Evolutionary conservation across 1,140 invertebrate genomes (phyloP).

Genomic region (Teleopsis dalmanni): DNA sequence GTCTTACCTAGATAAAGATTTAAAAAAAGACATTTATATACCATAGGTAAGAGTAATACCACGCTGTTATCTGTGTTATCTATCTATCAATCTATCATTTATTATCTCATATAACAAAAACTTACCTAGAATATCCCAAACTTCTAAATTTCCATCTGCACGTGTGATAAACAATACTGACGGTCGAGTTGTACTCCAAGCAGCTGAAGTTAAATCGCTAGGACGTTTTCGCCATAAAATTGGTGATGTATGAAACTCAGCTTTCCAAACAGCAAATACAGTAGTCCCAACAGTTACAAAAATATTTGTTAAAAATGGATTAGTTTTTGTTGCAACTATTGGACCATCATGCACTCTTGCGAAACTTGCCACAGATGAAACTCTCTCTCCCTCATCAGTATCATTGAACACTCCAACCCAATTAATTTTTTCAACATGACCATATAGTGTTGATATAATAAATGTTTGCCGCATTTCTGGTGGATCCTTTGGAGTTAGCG

Average conservation of each 20-base stretch:
- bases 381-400: slow-evolving; percentile 43
- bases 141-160: slow-evolving; percentile 50
- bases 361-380: slow-evolving; percentile 44
- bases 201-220: slow-evolving; percentile 47
- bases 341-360: slow-evolving; percentile 59
- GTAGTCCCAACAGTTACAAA: slow-evolving; percentile 53
- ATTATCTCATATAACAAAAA: too few species aligned
- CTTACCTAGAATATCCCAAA: slow-evolving; percentile 52
- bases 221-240: slow-evolving; percentile 49
- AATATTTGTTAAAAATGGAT: slow-evolving; percentile 48
- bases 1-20: too few species aligned
- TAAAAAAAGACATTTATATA: too few species aligned
- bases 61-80: too few species aligned
- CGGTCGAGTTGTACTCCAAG: slow-evolving; percentile 48
- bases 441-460: slow-evolving; percentile 30
- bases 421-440: slow-evolving; percentile 25
- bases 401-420: slow-evolving; percentile 48
- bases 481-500: slow-evolving; percentile 34
- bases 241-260: slow-evolving; percentile 45
- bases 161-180: slow-evolving; percentile 48
- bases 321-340: slow-evolving; percentile 50
- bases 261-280: slow-evolving; percentile 53
- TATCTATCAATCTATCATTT: too few species aligned
- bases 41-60: too few species aligned
- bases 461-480: slow-evolving; percentile 39